Base-by-base conservation (phyloP, 2,797 vertebrate genomes). In the Onychomys torridus region DNA sequence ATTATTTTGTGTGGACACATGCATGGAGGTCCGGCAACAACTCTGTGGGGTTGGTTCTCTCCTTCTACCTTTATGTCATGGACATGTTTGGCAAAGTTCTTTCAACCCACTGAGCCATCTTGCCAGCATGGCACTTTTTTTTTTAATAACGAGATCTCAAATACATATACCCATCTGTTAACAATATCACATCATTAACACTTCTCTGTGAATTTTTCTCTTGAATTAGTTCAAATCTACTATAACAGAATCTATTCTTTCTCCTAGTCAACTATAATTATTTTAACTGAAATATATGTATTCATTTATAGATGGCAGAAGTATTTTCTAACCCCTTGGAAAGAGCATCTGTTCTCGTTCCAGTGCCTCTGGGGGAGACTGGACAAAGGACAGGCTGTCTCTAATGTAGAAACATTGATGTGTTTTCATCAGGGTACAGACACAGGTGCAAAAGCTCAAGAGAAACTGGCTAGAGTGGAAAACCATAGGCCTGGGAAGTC, bases 251-350 rank as follows among this genome's bases (percentile, higher is more conserved):
- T 63, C 78, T 85, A 67, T 69, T 89, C 37, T 86, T 85, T 95
- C 83, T 73, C 10, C 69, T 14, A 75, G 14, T 81, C 87, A 94
- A 81, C 69, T 84, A 65, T 96, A 85, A 85, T 61, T 6, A 93
- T 37, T 88, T 94, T 85, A 92, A 69, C 71, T 81, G 25, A 94
- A 71, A 61, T 95, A 85, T 40, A 63, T 83, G 59, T 84, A 57
- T 73, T 77, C 93, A 19, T 78, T 82, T 88, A 67, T 46, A 4
- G 27, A 77, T 32, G 29, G n/a, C 34, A 75, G 13, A 89, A 65
- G 82, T 59, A 84, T 21, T 89, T 87, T 9, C 55, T 37, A 10
- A 63, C 3, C 1, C 63, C 75, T 34, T 49, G 76, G 71, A 65
- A 78, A 59, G 19, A 55, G 27, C n/a, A 52, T 19, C 4, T 17